These are phyloP conservation scores for Ctena decussata DNA, from an alignment of 2,888 invertebrate genomes.

Conservation along the genomic window DNA sequence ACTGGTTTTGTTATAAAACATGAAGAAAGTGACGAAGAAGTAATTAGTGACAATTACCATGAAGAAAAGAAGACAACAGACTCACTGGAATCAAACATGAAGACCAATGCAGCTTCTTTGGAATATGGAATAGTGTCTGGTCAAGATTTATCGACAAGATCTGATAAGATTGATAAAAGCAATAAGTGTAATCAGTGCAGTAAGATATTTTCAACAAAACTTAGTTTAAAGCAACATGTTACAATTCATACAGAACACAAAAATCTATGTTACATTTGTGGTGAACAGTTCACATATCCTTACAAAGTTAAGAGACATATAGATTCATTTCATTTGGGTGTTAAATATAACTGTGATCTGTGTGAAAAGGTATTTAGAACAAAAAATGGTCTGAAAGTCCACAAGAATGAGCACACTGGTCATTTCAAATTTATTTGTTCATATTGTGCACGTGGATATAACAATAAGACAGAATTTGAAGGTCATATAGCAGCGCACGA, in stretches of 20 bases:
- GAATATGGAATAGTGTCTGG: no score
- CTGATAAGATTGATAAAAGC: no score
- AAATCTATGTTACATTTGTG: neutral
- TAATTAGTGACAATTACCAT: neutral
- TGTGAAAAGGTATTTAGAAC: neutral
- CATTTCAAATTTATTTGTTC: neutral
- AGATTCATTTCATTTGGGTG: neutral
- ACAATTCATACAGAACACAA: neutral
- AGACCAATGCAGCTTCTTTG: neutral
- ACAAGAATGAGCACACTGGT: neutral
- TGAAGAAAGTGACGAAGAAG: neutral
- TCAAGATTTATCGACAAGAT: neutral
- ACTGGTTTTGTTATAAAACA: no score
- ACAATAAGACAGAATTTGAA: neutral
- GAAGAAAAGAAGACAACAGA: no score
- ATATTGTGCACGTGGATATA: neutral
- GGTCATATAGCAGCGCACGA: neutral
- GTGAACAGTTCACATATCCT: neutral
- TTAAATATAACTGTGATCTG: neutral
- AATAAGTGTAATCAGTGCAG: neutral
- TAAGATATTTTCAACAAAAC: neutral
- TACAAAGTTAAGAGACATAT: neutral
- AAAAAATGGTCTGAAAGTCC: neutral
- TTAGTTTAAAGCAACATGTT: neutral
- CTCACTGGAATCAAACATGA: no score